A percentile compares a stretch with the other conserved stretches of the same genome.
Conservation (phyloP, 2,113 vertebrate species). For the Chionis minor region DNA sequence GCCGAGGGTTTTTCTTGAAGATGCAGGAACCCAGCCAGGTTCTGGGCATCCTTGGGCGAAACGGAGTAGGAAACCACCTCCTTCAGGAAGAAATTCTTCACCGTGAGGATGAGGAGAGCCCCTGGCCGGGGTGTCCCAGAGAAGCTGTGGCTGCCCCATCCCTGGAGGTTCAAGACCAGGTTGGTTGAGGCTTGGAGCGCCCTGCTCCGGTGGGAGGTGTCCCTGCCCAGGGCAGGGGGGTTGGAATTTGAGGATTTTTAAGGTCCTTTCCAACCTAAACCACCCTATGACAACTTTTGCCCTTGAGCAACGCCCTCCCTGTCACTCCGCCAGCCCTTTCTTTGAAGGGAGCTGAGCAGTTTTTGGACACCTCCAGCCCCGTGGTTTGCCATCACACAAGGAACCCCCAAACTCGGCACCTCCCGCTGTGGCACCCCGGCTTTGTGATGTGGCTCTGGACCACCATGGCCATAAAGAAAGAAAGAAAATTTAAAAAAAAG, state of each 20-base stretch:
- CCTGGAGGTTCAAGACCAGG: too few relatives aligned
- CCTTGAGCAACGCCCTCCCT: neutral
- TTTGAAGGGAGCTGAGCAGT: accelerated
- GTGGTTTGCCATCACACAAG: accelerated
- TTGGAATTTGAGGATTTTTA: too few relatives aligned
- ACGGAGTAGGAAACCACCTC: neutral
- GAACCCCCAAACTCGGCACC: accelerated
- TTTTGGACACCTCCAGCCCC: neutral
- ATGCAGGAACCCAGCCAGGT: neutral
- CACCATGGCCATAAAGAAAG: accelerated
- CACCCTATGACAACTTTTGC: neutral
- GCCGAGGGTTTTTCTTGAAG: neutral
- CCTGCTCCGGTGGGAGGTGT: too few relatives aligned
- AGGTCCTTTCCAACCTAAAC: too few relatives aligned
- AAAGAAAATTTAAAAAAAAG: accelerated
- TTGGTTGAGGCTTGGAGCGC: too few relatives aligned
- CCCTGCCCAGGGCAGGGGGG: too few relatives aligned
- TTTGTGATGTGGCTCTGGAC: too few relatives aligned
- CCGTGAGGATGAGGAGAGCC: too few relatives aligned
- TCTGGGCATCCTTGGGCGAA: too few relatives aligned
- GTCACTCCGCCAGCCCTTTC: neutral
- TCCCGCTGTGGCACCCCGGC: accelerated
- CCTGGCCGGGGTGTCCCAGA: too few relatives aligned
- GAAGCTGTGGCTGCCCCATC: too few relatives aligned
- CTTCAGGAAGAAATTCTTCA: too few relatives aligned